These are phyloP conservation scores for Drosophila crucigera DNA, from an alignment of 2,888 invertebrate genomes.

Conservation along the genomic window DNA sequence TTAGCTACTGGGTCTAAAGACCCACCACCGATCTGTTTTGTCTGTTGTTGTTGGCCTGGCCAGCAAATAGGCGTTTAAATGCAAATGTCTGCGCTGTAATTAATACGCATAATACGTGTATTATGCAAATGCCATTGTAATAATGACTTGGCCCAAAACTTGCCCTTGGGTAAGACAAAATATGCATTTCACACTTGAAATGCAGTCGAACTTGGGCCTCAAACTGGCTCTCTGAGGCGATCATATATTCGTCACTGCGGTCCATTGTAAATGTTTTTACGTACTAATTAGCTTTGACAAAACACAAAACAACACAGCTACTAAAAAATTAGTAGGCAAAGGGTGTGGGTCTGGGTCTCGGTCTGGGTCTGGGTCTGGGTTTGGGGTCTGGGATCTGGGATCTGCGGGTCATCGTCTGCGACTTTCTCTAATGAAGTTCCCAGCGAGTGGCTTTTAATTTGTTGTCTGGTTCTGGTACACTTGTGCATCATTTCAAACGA, in stretches of 20 bases:
- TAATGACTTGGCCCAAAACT: constrained; percentile 68
- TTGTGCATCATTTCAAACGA: constrained; percentile 62
- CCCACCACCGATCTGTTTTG: constrained; percentile 53
- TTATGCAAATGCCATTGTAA: constrained; percentile 77
- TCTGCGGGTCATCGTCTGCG: constrained; percentile 61
- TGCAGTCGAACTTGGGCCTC: constrained; percentile 31
- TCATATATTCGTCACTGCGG: constrained; percentile 73
- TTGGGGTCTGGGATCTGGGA: constrained; percentile 24
- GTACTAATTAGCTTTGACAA: constrained; percentile 84
- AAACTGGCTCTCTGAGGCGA: constrained; percentile 28
- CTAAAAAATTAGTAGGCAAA: constrained; percentile 75
- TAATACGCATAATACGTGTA: constrained; percentile 81
- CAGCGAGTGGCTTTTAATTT: constrained; percentile 70
- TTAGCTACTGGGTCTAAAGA: constrained; percentile 65
- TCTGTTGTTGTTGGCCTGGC: constrained; percentile 30
- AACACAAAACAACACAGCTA: constrained; percentile 69
- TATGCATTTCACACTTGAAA: constrained; percentile 75
- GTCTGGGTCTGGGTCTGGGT: constrained; percentile 25
- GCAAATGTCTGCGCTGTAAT: constrained; percentile 79
- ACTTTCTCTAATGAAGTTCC: constrained; percentile 81
- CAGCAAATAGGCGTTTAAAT: constrained; percentile 80
- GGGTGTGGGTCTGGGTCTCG: constrained; percentile 17
- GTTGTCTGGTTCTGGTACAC: constrained; percentile 51
- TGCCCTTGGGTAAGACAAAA: constrained; percentile 40
- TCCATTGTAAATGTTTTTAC: constrained; percentile 74